Percentiles rank a stretch among this genome's conserved stretches.
phyloP scores from a whole-genome alignment of 1,140 invertebrate species.

The Drosophila ercepeae region DNA sequence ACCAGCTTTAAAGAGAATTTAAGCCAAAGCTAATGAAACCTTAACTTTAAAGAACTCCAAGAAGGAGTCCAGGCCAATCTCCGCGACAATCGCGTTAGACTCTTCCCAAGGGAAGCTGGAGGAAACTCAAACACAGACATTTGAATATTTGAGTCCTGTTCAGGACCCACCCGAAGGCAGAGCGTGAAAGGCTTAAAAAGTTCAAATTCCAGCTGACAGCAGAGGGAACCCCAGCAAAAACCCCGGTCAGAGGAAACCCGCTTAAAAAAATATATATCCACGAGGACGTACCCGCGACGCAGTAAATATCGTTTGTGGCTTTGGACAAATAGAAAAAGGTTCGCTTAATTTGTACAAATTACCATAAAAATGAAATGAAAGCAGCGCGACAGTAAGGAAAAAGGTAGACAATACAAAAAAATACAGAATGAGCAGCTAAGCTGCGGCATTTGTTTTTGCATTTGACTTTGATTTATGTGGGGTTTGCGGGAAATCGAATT shows the following conservation, averaged over 20 bases:
- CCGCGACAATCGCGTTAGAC: conserved; percentile 22
- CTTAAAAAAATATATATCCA: conserved; percentile 46
- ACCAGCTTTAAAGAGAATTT: background rate
- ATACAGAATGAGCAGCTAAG: conserved; percentile 52
- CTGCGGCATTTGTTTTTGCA: conserved; percentile 64
- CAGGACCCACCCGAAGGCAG: conserved; percentile 59
- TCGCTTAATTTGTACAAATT: conserved; percentile 82
- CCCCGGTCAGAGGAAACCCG: conserved; percentile 29
- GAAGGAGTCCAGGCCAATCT: background rate
- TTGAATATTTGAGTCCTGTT: conserved; percentile 56
- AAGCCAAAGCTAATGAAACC: background rate
- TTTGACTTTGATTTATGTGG: conserved; percentile 83
- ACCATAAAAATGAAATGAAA: conserved; percentile 79
- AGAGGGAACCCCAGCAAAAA: conserved; percentile 45
- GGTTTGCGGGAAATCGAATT: conserved; percentile 54
- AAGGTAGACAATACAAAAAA: conserved; percentile 1
- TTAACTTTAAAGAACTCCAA: conserved; percentile 12
- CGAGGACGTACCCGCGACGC: conserved; percentile 31
- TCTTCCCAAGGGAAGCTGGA: conserved; percentile 1
- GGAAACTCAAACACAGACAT: conserved; percentile 55
- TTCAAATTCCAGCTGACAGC: conserved; percentile 80
- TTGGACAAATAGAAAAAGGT: conserved; percentile 79
- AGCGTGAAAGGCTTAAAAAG: conserved; percentile 81
- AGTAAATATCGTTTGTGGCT: conserved; percentile 79
- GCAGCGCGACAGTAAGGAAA: conserved; percentile 51